phyloP scores from a whole-genome alignment of 2,797 vertebrate species.

The Chaunax sp. region DNA sequence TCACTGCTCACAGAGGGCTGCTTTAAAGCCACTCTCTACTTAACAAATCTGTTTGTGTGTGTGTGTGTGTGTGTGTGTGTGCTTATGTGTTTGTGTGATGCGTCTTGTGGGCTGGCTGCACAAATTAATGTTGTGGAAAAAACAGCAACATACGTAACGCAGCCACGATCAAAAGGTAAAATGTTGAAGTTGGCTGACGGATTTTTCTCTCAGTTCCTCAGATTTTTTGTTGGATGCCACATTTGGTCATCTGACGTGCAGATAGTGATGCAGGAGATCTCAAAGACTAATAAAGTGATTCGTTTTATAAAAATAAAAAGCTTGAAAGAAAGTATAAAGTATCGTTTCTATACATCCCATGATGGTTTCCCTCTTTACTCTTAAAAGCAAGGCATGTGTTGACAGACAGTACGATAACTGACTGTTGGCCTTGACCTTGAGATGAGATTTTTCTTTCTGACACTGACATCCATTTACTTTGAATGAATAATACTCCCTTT shows the following conservation, averaged over 20 bases:
- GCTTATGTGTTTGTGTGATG: slow-evolving; percentile 3
- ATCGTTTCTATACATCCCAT: no score
- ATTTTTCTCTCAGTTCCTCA: neutral
- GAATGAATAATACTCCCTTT: neutral
- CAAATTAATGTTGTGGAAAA: slow-evolving; percentile 61
- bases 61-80: slow-evolving; percentile 6
- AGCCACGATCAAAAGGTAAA: slow-evolving; percentile 66
- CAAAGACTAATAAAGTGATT: neutral
- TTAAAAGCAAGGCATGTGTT: neutral
- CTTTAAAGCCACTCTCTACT: slow-evolving; percentile 53
- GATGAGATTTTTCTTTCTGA: neutral
- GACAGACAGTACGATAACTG: neutral
- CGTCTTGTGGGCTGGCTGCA: slow-evolving; percentile 44
- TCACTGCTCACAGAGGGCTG: slow-evolving; percentile 51
- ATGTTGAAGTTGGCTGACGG: slow-evolving; percentile 35
- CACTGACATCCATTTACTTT: neutral
- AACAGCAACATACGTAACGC: slow-evolving; percentile 34
- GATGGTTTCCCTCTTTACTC: neutral
- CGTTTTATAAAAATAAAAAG: neutral
- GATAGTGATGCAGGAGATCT: neutral
- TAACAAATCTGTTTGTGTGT: slow-evolving; percentile 38
- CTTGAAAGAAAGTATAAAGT: no score
- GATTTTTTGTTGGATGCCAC: no score
- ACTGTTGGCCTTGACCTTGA: neutral
- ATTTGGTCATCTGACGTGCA: no score